Evolutionary conservation across 2,888 invertebrate species (phyloP), one percentile per base, ranked within the genome.

Genomic region (Charanyca ferruginea): DNA sequence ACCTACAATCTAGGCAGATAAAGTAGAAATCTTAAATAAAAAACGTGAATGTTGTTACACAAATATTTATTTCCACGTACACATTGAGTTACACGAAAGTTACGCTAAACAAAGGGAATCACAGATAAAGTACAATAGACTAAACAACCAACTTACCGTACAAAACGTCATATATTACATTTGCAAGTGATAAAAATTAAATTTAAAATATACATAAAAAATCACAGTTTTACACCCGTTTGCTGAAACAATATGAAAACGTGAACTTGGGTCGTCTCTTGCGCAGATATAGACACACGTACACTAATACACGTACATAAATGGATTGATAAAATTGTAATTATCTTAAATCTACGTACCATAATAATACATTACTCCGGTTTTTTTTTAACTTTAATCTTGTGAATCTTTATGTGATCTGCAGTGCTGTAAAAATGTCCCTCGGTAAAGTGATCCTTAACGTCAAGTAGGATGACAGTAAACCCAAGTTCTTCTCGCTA

Each of bases 31-130:
- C 0, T 1, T 8, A 66, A 85, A 85, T 70, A 74, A 85, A 85
- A 84, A 67, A 72, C 45, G 25, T 22, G 41, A 41, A 73, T 18
- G 87, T 86, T 90, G 90, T 93, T 94, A 92, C 92, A 94, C 93
- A 94, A 92, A 90, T 92, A 77, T 82, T 93, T 94, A 94, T 93
- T 93, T 86, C 87, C 89, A 92, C 90, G 89, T 92, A 91, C 91
- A 91, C 89, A 92, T 67, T 90, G 89, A 90, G 89, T 90, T 90
- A 91, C 89, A 92, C 86, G 88, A 86, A 86, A 89, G 88, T 85
- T 86, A 91, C 87, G 87, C 90, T 91, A 92, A 89, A 89, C 77
- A 85, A 91, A 88, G 91, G 87, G 89, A 93, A 94, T 95, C 94
- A 95, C 94, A 95, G 94, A 92, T 90, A 89, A 88, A 91, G 92